A percentile compares a stretch with the other conserved stretches of the same genome.
Conservation (phyloP, 1,140 invertebrate genomes). For the Propsilocerus akamusi region DNA sequence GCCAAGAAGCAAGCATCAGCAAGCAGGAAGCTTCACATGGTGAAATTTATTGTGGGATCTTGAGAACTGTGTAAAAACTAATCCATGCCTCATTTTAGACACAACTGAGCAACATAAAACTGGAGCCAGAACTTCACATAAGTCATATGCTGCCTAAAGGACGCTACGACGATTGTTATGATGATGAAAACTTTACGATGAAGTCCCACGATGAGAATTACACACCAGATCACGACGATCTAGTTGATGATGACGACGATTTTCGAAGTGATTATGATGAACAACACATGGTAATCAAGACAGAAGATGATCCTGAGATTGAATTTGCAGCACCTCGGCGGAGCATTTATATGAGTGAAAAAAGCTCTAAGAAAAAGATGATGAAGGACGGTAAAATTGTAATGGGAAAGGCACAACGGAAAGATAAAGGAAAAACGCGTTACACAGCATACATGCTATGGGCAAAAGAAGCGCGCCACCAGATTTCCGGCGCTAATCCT, state of each 20-base stretch:
- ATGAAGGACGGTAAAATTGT: constrained; percentile 49
- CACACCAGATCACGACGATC: constrained; percentile 12
- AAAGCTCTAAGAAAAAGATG: constrained; percentile 52
- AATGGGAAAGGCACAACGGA: constrained; percentile 46
- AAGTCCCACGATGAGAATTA: constrained; percentile 7
- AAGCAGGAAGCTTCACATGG: neutral
- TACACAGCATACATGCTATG: constrained; percentile 82
- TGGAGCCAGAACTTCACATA: neutral
- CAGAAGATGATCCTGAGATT: constrained; percentile 17
- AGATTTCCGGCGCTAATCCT: constrained; percentile 47
- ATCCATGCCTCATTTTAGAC: neutral
- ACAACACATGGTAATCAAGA: constrained; percentile 19
- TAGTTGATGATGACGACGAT: constrained; percentile 19
- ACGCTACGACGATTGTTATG: constrained; percentile 10
- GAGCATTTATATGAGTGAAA: constrained; percentile 61
- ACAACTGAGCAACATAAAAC: neutral
- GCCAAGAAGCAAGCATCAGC: constrained; percentile 12
- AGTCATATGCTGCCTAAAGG: neutral
- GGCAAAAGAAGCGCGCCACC: constrained; percentile 62
- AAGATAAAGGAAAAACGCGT: constrained; percentile 58
- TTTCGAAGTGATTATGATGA: constrained; percentile 27
- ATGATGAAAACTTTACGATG: constrained; percentile 8
- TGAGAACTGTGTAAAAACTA: neutral
- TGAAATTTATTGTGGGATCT: neutral
- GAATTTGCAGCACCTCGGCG: constrained; percentile 24